A percentile compares a stretch with the other conserved stretches of the same genome.
Evolutionary conservation across 2,113 vertebrate species (phyloP).

Genomic region (Rhinichthys klamathensis): DNA sequence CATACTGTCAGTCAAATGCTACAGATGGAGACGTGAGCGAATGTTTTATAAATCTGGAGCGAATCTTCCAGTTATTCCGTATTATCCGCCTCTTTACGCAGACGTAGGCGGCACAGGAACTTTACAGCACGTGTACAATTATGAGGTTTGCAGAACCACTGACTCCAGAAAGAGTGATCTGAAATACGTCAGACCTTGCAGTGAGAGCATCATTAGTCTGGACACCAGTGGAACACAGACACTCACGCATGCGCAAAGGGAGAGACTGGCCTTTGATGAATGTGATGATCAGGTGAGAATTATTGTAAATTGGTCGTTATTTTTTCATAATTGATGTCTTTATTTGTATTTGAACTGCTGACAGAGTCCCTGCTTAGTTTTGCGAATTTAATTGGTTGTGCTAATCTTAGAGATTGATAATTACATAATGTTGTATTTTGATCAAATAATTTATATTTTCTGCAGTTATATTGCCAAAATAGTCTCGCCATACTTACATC

Average conservation of each 20-base stretch:
- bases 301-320: too few species aligned
- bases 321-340: too few species aligned
- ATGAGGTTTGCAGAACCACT: conserved; percentile 79
- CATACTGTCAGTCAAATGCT: conserved; percentile 55
- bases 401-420: too few species aligned
- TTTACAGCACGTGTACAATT: conserved; percentile 59
- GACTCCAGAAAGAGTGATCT: conserved; percentile 79
- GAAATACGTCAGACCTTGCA: conserved; percentile 38
- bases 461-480: too few species aligned
- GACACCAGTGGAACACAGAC: conserved; percentile 42
- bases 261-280: conserved; percentile 17
- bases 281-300: conserved; percentile 40
- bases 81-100: conserved; percentile 60
- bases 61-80: conserved; percentile 59
- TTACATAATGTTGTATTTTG: too few species aligned
- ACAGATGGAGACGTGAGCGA: conserved; percentile 77
- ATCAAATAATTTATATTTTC: too few species aligned
- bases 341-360: neutral
- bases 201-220: conserved; percentile 64
- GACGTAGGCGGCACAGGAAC: conserved; percentile 58
- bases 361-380: accelerated
- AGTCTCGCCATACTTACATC: too few species aligned
- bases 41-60: conserved; percentile 54
- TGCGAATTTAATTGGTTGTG: too few species aligned
- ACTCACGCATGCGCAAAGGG: conserved; percentile 26